Evolutionary conservation across 2,888 invertebrate genomes (phyloP).

Genomic region (Amphiduros pacificus): DNA sequence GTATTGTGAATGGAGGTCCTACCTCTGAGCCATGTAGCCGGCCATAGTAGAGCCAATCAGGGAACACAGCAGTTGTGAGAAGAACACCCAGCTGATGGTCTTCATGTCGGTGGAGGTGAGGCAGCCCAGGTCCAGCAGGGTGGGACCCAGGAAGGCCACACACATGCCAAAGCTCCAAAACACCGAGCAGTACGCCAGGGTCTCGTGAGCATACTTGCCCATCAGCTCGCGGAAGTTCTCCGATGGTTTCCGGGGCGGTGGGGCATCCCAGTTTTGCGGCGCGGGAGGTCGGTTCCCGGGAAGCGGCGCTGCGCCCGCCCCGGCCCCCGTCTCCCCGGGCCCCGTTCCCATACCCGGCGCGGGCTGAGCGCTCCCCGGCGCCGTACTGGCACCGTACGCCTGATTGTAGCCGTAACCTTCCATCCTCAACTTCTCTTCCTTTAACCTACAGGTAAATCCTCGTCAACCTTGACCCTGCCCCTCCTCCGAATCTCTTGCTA

Average conservation of each 20-base stretch:
- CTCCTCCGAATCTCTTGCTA: too few relatives aligned
- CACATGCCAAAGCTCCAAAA: conserved; percentile 64
- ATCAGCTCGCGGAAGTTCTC: conserved; percentile 55
- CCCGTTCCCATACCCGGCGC: too few relatives aligned
- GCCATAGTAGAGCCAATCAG: conserved; percentile 61
- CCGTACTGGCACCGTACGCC: too few relatives aligned
- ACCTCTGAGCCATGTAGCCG: conserved; percentile 59
- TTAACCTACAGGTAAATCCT: too few relatives aligned
- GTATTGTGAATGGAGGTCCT: conserved; percentile 27
- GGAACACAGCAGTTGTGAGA: conserved; percentile 61
- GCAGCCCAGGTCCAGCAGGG: conserved; percentile 61
- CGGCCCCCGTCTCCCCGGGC: too few relatives aligned
- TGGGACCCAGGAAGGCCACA: conserved; percentile 62
- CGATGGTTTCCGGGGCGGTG: conserved; percentile 5
- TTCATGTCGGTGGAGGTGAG: conserved; percentile 58
- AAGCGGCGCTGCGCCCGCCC: too few relatives aligned
- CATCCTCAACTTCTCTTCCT: too few relatives aligned
- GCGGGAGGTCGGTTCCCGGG: too few relatives aligned
- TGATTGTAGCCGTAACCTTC: too few relatives aligned
- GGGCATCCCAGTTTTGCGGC: not conserved
- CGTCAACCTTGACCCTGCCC: too few relatives aligned
- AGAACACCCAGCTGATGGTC: conserved; percentile 62
- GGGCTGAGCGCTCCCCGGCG: too few relatives aligned
- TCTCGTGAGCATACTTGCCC: conserved; percentile 56
- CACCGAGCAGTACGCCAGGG: conserved; percentile 59